phyloP scores from a whole-genome alignment of 2,113 vertebrate species.

The Semicossyphus pulcher region DNA sequence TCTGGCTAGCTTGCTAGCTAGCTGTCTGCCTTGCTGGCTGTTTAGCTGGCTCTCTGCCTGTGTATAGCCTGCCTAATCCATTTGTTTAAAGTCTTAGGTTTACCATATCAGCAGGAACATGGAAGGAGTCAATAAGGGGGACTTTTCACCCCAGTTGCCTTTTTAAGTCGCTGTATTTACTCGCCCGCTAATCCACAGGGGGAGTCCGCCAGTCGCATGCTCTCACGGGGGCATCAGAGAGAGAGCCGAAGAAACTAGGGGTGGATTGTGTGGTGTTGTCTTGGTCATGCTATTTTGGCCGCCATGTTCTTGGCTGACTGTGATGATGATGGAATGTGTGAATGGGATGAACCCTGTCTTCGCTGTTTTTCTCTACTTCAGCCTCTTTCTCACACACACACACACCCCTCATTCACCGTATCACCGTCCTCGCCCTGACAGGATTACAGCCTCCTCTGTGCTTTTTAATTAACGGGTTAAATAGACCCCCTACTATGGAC shows the following conservation, averaged over 20 bases:
- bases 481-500: slow-evolving; percentile 76
- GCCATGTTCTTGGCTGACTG: slow-evolving; percentile 31
- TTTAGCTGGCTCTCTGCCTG: slow-evolving; percentile 37
- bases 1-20: slow-evolving; percentile 52
- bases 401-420: slow-evolving; percentile 13
- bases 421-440: slow-evolving; percentile 69
- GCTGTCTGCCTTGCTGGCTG: slow-evolving; percentile 54
- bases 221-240: background rate
- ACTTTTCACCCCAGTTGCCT: slow-evolving; percentile 54
- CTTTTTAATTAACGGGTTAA: slow-evolving; percentile 84
- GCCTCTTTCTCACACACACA: slow-evolving; percentile 17
- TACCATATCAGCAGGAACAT: slow-evolving; percentile 53
- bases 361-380: background rate
- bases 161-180: slow-evolving; percentile 65
- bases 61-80: slow-evolving; percentile 59
- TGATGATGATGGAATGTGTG: slow-evolving; percentile 46
- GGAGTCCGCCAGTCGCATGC: slow-evolving; percentile 4
- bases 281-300: slow-evolving; percentile 5
- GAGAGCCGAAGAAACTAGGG: background rate
- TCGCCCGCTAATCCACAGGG: slow-evolving; percentile 16
- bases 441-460: slow-evolving; percentile 79
- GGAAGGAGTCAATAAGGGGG: slow-evolving; percentile 34
- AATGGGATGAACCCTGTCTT: slow-evolving; percentile 30
- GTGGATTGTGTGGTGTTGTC: background rate
- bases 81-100: slow-evolving; percentile 60